Percentiles rank a stretch among this genome's conserved stretches.
phyloP scores from a whole-genome alignment of 2,113 vertebrate species.

The Apeltes quadracus region DNA sequence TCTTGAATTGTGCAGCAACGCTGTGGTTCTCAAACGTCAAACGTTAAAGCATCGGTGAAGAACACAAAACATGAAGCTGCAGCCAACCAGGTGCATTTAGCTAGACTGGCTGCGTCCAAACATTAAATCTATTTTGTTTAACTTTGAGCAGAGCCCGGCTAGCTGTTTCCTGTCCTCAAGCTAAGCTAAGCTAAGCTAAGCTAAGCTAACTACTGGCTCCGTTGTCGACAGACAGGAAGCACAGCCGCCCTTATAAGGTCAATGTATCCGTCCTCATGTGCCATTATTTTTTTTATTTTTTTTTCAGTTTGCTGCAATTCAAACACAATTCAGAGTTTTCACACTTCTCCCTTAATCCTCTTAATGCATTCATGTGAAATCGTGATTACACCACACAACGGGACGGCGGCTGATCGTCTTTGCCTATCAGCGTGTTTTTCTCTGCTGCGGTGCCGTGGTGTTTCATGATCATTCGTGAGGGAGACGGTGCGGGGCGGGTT shows the following conservation, averaged over 20 bases:
- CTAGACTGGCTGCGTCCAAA: neutral
- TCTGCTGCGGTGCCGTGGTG: neutral
- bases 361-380: slow-evolving; percentile 37
- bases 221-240: neutral
- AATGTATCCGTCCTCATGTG: neutral
- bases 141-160: neutral
- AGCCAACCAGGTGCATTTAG: neutral
- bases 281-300: neutral
- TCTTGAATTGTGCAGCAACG: too few relatives aligned
- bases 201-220: neutral
- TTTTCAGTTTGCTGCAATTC: neutral
- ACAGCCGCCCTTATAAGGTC: neutral
- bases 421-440: slow-evolving; percentile 25
- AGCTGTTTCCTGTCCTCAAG: neutral
- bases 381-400: slow-evolving; percentile 10
- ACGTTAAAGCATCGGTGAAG: too few relatives aligned
- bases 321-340: slow-evolving; percentile 15
- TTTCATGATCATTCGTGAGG: slow-evolving; percentile 12
- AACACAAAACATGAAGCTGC: neutral
- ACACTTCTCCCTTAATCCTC: slow-evolving; percentile 35
- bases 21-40: too few relatives aligned
- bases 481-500: slow-evolving; percentile 32
- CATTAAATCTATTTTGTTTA: neutral
- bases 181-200: slow-evolving; percentile 5
- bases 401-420: slow-evolving; percentile 28